These are phyloP conservation scores for Pegoplata infirma DNA, from an alignment of 2,888 invertebrate species.

Conservation along the genomic window DNA sequence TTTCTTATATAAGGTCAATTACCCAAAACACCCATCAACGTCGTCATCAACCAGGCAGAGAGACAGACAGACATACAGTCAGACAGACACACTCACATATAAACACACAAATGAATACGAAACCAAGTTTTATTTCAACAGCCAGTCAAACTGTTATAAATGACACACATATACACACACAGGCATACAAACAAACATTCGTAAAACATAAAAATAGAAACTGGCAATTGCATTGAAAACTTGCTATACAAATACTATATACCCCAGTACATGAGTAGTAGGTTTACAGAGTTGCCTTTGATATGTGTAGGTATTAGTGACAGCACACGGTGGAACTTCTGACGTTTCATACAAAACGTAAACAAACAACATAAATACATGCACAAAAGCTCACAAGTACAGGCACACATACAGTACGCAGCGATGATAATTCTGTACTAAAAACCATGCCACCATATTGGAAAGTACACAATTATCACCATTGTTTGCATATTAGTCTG, in stretches of 20 bases:
- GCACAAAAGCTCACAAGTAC: too few relatives aligned
- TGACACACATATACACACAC: background rate
- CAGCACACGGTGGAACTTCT: too few relatives aligned
- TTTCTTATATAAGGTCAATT: conserved; percentile 62
- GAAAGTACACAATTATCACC: too few relatives aligned
- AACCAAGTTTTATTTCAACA: conserved; percentile 1
- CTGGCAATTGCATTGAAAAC: conserved; percentile 30
- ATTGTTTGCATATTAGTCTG: too few relatives aligned
- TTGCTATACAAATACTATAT: conserved; percentile 19
- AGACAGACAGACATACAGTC: background rate
- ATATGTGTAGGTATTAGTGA: too few relatives aligned
- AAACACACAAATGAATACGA: background rate
- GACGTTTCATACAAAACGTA: too few relatives aligned
- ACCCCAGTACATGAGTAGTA: too few relatives aligned
- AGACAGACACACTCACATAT: conserved; percentile 3
- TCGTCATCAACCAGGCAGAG: conserved; percentile 27
- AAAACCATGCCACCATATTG: too few relatives aligned
- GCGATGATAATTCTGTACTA: too few relatives aligned
- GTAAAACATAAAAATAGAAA: conserved; percentile 6
- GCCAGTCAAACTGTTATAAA: background rate
- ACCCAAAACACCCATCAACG: conserved; percentile 60
- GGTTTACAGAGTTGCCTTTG: too few relatives aligned
- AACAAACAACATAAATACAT: too few relatives aligned
- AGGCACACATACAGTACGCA: too few relatives aligned
- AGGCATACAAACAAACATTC: conserved; percentile 45